Conservation (phyloP, 2,113 vertebrate species). For the Lampris megalopsis region DNA sequence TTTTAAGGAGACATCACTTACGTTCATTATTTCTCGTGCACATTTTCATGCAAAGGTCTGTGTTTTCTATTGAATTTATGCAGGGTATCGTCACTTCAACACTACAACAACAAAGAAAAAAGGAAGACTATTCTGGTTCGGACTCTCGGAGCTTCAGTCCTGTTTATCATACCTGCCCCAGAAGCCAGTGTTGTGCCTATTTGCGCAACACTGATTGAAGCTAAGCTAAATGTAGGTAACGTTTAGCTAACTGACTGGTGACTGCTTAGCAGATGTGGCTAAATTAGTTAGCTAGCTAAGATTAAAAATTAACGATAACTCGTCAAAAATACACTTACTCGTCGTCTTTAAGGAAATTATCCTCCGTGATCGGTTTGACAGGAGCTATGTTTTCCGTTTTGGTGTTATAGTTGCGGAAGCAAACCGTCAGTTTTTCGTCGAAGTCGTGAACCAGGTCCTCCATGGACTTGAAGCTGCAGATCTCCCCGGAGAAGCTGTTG, state of each 20-base stretch:
- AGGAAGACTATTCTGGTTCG: background rate
- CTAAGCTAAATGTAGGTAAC: constrained; percentile 19
- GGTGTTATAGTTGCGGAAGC: constrained; percentile 87
- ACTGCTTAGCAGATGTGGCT: constrained; percentile 38
- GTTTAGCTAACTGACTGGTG: background rate
- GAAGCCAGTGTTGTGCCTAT: constrained; percentile 15
- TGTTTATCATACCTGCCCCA: background rate
- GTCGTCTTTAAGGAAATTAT: constrained; percentile 89
- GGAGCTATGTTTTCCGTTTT: constrained; percentile 84
- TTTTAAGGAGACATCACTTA: too few relatives aligned
- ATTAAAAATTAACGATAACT: constrained; percentile 2
- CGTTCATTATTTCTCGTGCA: too few relatives aligned
- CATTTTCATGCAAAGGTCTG: too few relatives aligned
- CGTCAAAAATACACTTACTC: constrained; percentile 85
- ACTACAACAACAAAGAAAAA: background rate
- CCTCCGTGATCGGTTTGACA: constrained; percentile 89
- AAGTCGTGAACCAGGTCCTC: constrained; percentile 88
- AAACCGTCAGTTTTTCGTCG: constrained; percentile 90
- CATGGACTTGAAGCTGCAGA: constrained; percentile 84
- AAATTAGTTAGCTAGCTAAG: constrained; percentile 30
- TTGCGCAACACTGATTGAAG: constrained; percentile 45
- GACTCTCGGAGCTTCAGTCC: background rate
- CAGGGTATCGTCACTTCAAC: too few relatives aligned
- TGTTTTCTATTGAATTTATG: too few relatives aligned
- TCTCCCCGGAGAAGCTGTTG: constrained; percentile 84